phyloP scores from a whole-genome alignment of 1,140 invertebrate species.

The Plectrocnemia conspersa region DNA sequence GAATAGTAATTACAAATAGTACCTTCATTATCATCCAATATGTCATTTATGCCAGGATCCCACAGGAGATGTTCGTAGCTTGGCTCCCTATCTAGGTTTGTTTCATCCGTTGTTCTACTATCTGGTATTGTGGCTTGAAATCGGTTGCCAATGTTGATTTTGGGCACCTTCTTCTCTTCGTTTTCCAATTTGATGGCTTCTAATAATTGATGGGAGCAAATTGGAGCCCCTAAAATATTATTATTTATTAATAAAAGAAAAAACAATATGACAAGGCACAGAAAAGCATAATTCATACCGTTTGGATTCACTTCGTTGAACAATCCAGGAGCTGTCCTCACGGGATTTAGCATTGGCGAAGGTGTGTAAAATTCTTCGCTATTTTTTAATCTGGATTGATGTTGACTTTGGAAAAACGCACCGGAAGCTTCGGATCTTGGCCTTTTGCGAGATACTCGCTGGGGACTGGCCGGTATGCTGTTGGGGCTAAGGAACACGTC shows the following conservation, averaged over 20 bases:
- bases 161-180: slow-evolving; percentile 35
- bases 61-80: slow-evolving; percentile 72
- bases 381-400: slow-evolving; percentile 55
- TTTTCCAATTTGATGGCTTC: slow-evolving; percentile 30
- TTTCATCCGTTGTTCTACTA: slow-evolving; percentile 49
- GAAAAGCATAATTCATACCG: slow-evolving; percentile 36
- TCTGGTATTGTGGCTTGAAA: slow-evolving; percentile 83
- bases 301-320: slow-evolving; percentile 58
- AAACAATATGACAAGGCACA: slow-evolving; percentile 20
- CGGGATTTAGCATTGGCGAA: slow-evolving; percentile 86
- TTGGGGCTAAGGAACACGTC: slow-evolving; percentile 75
- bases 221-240: slow-evolving; percentile 19
- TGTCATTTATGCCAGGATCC: slow-evolving; percentile 74
- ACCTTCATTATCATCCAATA: slow-evolving; percentile 72
- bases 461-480: slow-evolving; percentile 60
- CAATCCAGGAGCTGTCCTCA: slow-evolving; percentile 78
- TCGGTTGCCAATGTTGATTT: slow-evolving; percentile 83
- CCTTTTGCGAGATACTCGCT: slow-evolving; percentile 53
- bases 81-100: slow-evolving; percentile 47
- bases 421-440: slow-evolving; percentile 47
- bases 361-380: slow-evolving; percentile 77
- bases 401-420: slow-evolving; percentile 45
- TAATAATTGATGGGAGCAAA: slow-evolving; percentile 28
- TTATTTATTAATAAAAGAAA: neutral
- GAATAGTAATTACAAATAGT: no score